Conservation (phyloP, 1,140 invertebrate genomes). For the Drosophila oshimai region DNA sequence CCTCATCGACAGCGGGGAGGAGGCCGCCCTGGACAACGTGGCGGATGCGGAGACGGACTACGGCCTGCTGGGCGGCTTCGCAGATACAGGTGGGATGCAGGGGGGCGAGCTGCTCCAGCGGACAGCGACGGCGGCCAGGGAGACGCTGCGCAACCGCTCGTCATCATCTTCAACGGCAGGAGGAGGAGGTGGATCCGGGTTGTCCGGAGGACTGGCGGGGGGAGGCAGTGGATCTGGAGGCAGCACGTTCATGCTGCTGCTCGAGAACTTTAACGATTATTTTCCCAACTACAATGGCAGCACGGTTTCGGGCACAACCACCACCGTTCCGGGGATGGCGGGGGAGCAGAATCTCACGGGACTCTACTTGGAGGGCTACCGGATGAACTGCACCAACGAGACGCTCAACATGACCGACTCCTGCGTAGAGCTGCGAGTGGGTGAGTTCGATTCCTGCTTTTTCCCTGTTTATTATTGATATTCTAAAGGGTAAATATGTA, state of each 20-base stretch:
- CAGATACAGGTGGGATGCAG: no score
- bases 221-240: conserved; percentile 39
- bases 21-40: conserved; percentile 63
- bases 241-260: conserved; percentile 84
- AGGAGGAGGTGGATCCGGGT: neutral
- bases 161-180: no score
- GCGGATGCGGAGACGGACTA: conserved; percentile 69
- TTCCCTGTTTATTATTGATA: no score
- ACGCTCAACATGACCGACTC: conserved; percentile 61
- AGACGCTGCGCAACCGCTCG: conserved; percentile 37
- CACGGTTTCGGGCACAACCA: conserved; percentile 63
- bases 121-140: conserved; percentile 33
- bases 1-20: conserved; percentile 76
- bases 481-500: no score
- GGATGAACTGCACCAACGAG: conserved; percentile 61
- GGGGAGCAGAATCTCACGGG: conserved; percentile 61
- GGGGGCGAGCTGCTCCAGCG: conserved; percentile 57
- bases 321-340: conserved; percentile 16
- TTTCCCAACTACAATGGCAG: conserved; percentile 84
- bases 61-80: conserved; percentile 56
- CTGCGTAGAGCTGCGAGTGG: conserved; percentile 56
- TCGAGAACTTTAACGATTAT: conserved; percentile 86
- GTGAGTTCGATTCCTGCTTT: no score
- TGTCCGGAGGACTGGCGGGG: no score
- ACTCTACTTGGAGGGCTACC: conserved; percentile 62